phyloP scores from a whole-genome alignment of 2,797 vertebrate species.

The Rhinophrynus dorsalis region DNA sequence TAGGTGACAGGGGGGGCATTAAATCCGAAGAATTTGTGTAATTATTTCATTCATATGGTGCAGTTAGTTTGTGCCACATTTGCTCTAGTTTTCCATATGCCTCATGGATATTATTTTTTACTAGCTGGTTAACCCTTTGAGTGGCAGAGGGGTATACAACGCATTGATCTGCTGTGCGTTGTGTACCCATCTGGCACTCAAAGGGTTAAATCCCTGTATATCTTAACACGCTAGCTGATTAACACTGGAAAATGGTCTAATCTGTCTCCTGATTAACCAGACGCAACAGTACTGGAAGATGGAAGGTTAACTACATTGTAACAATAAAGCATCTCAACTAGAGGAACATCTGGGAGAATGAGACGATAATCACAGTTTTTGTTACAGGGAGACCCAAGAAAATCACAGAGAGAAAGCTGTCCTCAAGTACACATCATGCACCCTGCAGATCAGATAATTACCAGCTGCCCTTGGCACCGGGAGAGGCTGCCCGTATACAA shows the following conservation, averaged over 20 bases:
- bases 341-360: neutral
- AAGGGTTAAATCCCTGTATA: no score
- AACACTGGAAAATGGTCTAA: neutral
- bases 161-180: no score
- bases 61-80: no score
- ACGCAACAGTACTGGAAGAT: neutral
- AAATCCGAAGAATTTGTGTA: no score
- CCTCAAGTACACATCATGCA: constrained; percentile 25
- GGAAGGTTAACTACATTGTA: constrained; percentile 8
- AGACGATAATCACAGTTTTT: constrained; percentile 64
- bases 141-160: no score
- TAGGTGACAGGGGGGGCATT: no score
- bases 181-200: no score
- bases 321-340: constrained; percentile 10
- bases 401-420: constrained; percentile 34
- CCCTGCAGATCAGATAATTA: constrained; percentile 38
- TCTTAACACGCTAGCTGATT: neutral
- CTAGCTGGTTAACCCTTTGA: no score
- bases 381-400: constrained; percentile 54
- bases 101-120: no score
- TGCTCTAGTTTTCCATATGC: no score
- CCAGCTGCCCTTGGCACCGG: constrained; percentile 4
- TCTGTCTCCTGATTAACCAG: neutral
- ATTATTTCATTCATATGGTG: no score
- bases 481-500: constrained; percentile 20